Evolutionary conservation across 53 echinoderm and acorn worm genomes (phyloP), one percentile per base, ranked within the genome.

Genomic region (Zoroaster sp.): DNA sequence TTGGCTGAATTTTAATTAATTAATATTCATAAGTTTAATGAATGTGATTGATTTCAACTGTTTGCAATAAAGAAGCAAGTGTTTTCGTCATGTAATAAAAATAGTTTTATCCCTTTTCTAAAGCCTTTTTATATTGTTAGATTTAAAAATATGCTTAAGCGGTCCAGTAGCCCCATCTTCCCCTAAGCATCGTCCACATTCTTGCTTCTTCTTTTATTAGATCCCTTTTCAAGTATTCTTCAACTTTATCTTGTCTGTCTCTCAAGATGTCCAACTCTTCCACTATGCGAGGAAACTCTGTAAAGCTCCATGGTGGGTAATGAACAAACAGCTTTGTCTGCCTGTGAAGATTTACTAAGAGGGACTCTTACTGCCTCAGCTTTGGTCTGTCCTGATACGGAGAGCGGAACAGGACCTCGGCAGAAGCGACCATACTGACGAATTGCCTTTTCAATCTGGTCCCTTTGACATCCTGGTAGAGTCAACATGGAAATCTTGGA

Each of bases 401-500:
- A 41, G 36, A 77, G 49, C 8, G 78, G 78, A 37, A 77, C 49
- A 9, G 78, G 78, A 12, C 54, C 54, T 1, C 51, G 32, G 78
- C 78, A 77, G 49, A 77, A 33, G 17, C 78, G 49, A 35, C 49
- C 78, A 49, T 54, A 77, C 1, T 54, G 49, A 17, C 49, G 78
- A 0, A 77, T 17, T 47, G 78, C 78, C 33, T 33, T 77, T 4
- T 53, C 78, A 35, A 54, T 14, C 53, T 41, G 49, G 33, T 31
- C 34, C 32, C 15, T 53, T 49, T n/a, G n/a, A 12, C 78, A 21
- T 52, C 15, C 36, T 33, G 78, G 36, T 17, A 40, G 36, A 1
- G 40, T 47, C 30, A 77, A 17, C 51, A 77, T 77, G 78, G 34
- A 77, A 54, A 49, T 77, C 54, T 52, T 32, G 17, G 32, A 77